phyloP scores from a whole-genome alignment of 64 coral and sea anemone species.

The Trachythela sp. region DNA sequence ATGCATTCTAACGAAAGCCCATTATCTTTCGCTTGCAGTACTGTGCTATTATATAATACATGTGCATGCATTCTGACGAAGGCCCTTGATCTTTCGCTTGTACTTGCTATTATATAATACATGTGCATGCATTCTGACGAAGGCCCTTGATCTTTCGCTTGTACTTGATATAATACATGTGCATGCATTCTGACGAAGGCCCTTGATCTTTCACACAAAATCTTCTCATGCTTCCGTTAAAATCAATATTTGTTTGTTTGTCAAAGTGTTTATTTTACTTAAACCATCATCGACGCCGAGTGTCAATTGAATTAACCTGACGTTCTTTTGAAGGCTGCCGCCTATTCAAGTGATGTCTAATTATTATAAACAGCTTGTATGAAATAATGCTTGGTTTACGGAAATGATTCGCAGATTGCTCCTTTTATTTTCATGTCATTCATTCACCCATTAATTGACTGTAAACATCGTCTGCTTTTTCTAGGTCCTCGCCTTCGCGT shows the following conservation, averaged over 20 bases:
- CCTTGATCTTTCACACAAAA: background rate
- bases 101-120: no score
- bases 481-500: background rate
- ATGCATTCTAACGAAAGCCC: no score
- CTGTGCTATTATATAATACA: no score
- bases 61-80: no score
- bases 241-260: background rate
- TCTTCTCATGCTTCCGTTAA: background rate
- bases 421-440: background rate
- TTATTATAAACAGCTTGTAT: constrained; percentile 3
- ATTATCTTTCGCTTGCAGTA: no score
- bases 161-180: no score
- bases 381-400: background rate
- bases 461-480: background rate
- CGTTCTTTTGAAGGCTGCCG: background rate
- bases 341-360: background rate
- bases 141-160: no score
- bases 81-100: no score
- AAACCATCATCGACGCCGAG: background rate
- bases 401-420: background rate
- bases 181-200: no score
- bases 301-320: background rate
- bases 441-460: background rate
- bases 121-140: no score
- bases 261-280: background rate